phyloP scores from a whole-genome alignment of 2,888 invertebrate species.

The Diplazon laetatorius region DNA sequence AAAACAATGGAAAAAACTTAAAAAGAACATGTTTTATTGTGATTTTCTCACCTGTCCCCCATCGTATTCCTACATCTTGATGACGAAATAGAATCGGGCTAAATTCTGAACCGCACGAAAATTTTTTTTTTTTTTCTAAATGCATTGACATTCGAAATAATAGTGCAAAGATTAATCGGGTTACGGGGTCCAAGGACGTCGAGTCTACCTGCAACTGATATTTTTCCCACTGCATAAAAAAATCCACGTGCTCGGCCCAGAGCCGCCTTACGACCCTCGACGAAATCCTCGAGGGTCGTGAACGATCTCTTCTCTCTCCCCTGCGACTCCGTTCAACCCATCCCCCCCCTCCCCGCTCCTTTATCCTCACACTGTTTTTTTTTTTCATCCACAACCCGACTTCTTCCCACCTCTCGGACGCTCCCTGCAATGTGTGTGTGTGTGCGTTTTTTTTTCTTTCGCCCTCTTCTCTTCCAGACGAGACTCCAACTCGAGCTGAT shows the following conservation, averaged over 20 bases:
- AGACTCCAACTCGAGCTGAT: not conserved
- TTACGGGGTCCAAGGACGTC: slow-evolving; percentile 9
- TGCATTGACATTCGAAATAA: not conserved
- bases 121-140: too few relatives aligned
- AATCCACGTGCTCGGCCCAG: slow-evolving; percentile 13
- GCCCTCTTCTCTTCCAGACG: not conserved
- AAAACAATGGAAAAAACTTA: too few relatives aligned
- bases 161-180: not conserved
- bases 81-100: too few relatives aligned
- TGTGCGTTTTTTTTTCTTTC: not conserved
- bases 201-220: too few relatives aligned
- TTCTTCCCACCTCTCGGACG: not conserved
- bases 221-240: not conserved
- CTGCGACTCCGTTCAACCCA: slow-evolving; percentile 6
- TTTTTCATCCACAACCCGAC: not conserved
- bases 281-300: slow-evolving; percentile 14
- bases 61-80: too few relatives aligned
- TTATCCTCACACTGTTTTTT: slow-evolving; percentile 1
- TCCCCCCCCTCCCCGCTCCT: not conserved
- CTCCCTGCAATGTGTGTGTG: not conserved
- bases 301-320: not conserved
- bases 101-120: too few relatives aligned
- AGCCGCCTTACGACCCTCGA: not conserved
- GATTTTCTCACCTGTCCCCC: too few relatives aligned
- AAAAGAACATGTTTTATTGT: too few relatives aligned